Base-by-base conservation (phyloP, 2,888 invertebrate species). In the Gasteruption jaculator region DNA sequence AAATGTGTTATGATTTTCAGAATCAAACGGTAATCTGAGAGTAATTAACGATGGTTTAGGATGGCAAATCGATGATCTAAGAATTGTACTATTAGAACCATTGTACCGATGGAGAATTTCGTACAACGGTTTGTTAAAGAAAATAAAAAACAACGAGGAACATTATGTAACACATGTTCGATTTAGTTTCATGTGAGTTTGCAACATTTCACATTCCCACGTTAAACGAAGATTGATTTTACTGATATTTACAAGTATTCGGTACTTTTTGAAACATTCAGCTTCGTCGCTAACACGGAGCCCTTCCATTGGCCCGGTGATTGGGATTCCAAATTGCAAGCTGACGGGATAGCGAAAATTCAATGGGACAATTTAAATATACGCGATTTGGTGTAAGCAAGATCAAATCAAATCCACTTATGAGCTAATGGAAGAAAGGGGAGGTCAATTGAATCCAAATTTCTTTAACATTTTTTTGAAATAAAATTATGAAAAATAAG, bases 111-210 rank as follows among this genome's bases (percentile, higher is more conserved):
- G 83, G 73, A 75, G 85, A 56, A 73, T 89, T 12, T 66, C 78
- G 20, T 89, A 76, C 63, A 86, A 84, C 63, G 88, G 88, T 1
- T 31, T 76, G 72, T 55, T 76, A 73, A 56, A 65, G 67, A 18
- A 59, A 65, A 7, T 66, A 72, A 32, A 52, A 54, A 18, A 49
- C 18, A 43, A 21, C 18, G 37, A 42, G 4, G 46, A n/a, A n/a
- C n/a, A 50, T 7, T 45, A 49, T 24, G 47, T 72, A 4, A 68
- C 73, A 50, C 76, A 76, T 53, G 65, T 76, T 19, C 69, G 68
- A 33, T 71, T 84, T 32, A 81, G 80, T 60, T 74, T 82, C 45
- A 74, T 82, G 84, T 85, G 69, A 75, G 79, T 59, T 29, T 20
- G 8, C 4, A 27, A 31, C 18, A 7, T 27, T 6, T 15, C n/a